phyloP scores from a whole-genome alignment of 2,888 invertebrate genomes.

The Omphaloscelis lunosa region DNA sequence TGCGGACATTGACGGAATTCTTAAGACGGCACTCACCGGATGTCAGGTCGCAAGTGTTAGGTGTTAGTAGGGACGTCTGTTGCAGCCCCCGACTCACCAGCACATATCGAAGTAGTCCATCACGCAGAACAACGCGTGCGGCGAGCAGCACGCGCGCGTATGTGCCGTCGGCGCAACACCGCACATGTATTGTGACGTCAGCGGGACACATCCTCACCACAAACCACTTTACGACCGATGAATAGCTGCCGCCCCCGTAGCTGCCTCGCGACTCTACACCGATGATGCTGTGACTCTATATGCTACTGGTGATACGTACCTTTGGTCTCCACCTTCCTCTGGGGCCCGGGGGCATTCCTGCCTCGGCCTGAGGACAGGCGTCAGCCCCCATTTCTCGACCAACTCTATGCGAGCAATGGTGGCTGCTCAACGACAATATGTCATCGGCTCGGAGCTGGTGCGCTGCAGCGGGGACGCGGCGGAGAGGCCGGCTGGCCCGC shows the following conservation, averaged over 20 bases:
- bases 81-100: constrained; percentile 84
- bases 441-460: constrained; percentile 87
- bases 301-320: constrained; percentile 87
- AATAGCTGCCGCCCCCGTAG: constrained; percentile 66
- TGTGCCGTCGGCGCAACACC: constrained; percentile 54
- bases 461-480: constrained; percentile 82
- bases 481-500: constrained; percentile 85
- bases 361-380: constrained; percentile 99
- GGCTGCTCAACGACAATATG: constrained; percentile 92
- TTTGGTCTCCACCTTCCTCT: constrained; percentile 93
- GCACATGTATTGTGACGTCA: constrained; percentile 74
- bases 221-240: constrained; percentile 74
- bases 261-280: constrained; percentile 42
- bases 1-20: constrained; percentile 64
- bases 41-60: constrained; percentile 71
- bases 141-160: constrained; percentile 46
- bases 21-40: constrained; percentile 73
- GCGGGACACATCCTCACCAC: constrained; percentile 78
- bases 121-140: constrained; percentile 69
- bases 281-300: constrained; percentile 38
- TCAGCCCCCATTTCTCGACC: constrained; percentile 99
- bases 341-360: constrained; percentile 97
- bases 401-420: constrained; percentile 99
- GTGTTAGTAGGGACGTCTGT: constrained; percentile 68
- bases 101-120: constrained; percentile 88